Evolutionary conservation across 2,888 invertebrate genomes (phyloP).

Genomic region (Neoscelio sp.): DNA sequence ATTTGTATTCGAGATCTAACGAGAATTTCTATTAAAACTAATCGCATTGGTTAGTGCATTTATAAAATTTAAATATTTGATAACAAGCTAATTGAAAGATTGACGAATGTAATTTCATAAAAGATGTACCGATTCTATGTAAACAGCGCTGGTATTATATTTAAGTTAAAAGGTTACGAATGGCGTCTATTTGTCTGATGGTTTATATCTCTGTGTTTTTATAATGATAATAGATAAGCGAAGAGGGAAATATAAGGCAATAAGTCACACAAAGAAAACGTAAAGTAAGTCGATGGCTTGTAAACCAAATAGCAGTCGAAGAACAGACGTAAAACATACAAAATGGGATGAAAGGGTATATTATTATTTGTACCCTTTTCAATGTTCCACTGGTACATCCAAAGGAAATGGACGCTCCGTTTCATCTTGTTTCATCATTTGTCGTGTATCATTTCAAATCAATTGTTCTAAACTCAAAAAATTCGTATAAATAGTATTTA

Average conservation of each 20-base stretch:
- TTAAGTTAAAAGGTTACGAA: constrained; percentile 11
- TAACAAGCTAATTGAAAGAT: background rate
- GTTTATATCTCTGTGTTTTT: constrained; percentile 7
- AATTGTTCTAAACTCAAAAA: constrained; percentile 7
- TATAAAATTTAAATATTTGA: background rate
- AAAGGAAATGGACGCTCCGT: constrained; percentile 62
- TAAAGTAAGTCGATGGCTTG: constrained; percentile 55
- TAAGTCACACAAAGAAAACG: constrained; percentile 26
- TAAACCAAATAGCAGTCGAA: constrained; percentile 8
- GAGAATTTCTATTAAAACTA: background rate
- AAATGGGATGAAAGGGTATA: constrained; percentile 51
- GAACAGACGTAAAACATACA: constrained; percentile 16
- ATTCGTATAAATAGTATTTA: too few species aligned
- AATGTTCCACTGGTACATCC: too few species aligned
- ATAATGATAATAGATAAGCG: constrained; percentile 24
- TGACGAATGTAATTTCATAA: constrained; percentile 2
- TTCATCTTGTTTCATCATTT: constrained; percentile 67
- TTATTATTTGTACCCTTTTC: constrained; percentile 70
- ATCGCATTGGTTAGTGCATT: background rate
- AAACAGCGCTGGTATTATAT: background rate
- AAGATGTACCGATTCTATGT: constrained; percentile 7
- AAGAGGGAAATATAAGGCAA: constrained; percentile 24
- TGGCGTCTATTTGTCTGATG: background rate
- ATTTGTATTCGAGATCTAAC: background rate
- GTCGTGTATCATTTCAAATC: background rate